Evolutionary conservation across 1,140 invertebrate genomes (phyloP).

Genomic region (Achatina immaculata): DNA sequence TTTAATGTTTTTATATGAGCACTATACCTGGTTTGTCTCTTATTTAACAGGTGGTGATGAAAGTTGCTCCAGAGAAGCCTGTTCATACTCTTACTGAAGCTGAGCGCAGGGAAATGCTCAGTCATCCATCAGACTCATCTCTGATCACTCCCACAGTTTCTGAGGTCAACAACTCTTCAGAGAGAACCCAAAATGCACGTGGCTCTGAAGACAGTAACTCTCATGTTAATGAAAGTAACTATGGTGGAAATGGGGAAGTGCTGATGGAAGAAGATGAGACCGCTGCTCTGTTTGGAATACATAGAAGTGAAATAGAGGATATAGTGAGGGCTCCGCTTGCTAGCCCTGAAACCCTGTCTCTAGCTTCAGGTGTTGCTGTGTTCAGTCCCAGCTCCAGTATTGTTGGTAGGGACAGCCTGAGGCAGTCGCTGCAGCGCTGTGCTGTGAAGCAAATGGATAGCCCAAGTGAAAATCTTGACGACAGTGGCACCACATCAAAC

Average conservation of each 20-base stretch:
- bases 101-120: constrained; percentile 55
- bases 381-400: constrained; percentile 43
- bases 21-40: too few relatives aligned
- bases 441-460: constrained; percentile 28
- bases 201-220: constrained; percentile 24
- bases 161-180: constrained; percentile 1
- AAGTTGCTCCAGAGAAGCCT: constrained; percentile 71
- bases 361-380: constrained; percentile 77
- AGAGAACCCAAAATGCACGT: constrained; percentile 2
- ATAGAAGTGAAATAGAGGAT: constrained; percentile 33
- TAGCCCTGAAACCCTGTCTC: constrained; percentile 86
- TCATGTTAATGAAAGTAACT: constrained; percentile 17
- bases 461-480: constrained; percentile 21
- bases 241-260: background rate
- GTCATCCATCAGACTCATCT: constrained; percentile 42
- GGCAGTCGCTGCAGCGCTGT: constrained; percentile 46
- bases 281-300: background rate
- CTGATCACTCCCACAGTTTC: constrained; percentile 37
- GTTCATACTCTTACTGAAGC: constrained; percentile 61
- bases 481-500: background rate
- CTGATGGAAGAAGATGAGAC: constrained; percentile 22
- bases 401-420: constrained; percentile 42
- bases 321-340: constrained; percentile 80
- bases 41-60: constrained; percentile 65
- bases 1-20: too few relatives aligned